Conservation (phyloP, 2,113 vertebrate genomes). For the Syrrhaptes paradoxus region DNA sequence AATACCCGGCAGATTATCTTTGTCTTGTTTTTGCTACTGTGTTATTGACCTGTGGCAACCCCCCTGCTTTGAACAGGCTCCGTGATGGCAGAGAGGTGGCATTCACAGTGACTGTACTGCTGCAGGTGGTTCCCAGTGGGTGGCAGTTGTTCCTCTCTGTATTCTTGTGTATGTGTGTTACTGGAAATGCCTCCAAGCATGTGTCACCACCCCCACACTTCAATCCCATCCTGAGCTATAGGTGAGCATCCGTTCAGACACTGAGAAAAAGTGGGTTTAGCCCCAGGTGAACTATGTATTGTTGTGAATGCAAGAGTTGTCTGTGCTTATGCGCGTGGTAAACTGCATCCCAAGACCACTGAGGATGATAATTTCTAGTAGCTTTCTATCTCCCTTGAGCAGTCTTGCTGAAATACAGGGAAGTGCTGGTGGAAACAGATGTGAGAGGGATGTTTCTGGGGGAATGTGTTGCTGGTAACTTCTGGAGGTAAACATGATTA, state of each 20-base stretch:
- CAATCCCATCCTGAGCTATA: background rate
- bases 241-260: background rate
- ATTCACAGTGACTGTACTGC: background rate
- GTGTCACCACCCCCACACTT: background rate
- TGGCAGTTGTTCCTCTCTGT: background rate
- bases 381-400: background rate
- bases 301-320: background rate
- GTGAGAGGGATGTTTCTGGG: background rate
- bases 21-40: background rate
- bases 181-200: background rate
- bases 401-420: background rate
- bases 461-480: background rate
- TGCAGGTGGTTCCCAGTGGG: background rate
- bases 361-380: background rate
- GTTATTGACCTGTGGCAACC: background rate
- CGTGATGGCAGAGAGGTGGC: background rate
- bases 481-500: background rate
- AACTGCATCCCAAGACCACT: background rate
- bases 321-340: rapidly evolving
- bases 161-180: background rate
- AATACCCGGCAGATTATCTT: slow-evolving; percentile 18
- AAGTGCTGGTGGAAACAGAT: background rate
- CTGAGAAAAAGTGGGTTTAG: background rate
- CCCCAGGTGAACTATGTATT: background rate
- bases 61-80: background rate